Evolutionary conservation across 1,140 invertebrate genomes (phyloP).

Genomic region (Drosophila malerkotliana): DNA sequence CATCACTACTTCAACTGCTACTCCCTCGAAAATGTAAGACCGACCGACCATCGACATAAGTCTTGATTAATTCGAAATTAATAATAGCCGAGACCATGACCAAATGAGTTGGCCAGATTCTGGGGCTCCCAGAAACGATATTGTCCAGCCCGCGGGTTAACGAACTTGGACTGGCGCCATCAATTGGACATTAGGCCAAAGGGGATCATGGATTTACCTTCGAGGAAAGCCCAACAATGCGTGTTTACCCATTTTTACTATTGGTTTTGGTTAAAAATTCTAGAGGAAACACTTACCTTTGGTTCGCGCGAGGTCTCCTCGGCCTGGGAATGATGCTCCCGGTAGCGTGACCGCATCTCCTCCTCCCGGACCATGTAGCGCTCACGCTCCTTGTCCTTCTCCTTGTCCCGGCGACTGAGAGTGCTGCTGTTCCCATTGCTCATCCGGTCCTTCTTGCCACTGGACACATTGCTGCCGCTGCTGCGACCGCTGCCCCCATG

Average conservation of each 20-base stretch:
- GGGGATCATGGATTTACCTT: conserved; percentile 2
- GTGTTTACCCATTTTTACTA: not conserved
- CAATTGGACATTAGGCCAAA: conserved; percentile 65
- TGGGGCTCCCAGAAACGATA: conserved; percentile 14
- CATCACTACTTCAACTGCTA: conserved; percentile 8
- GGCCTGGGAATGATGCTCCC: conserved; percentile 63
- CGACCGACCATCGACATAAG: conserved; percentile 32
- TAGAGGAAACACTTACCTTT: conserved; percentile 62
- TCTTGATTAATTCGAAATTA: conserved; percentile 78
- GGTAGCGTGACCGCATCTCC: conserved; percentile 81
- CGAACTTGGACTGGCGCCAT: conserved; percentile 50
- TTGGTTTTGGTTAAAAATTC: not conserved
- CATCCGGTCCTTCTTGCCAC: conserved; percentile 62
- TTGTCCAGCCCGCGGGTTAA: conserved; percentile 42
- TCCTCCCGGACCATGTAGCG: conserved; percentile 81
- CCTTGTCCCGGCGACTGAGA: conserved; percentile 70
- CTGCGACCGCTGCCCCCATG: conserved; percentile 65
- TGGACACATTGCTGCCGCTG: conserved; percentile 65
- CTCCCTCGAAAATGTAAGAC: conserved; percentile 22
- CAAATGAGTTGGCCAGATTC: conserved; percentile 34
- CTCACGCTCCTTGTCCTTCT: conserved; percentile 44
- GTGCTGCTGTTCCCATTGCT: conserved; percentile 66
- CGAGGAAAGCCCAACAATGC: not conserved
- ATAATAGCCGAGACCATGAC: conserved; percentile 67
- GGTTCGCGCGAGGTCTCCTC: conserved; percentile 77